Evolutionary conservation across 2,797 vertebrate species (phyloP).

Genomic region (Podargus strigoides): DNA sequence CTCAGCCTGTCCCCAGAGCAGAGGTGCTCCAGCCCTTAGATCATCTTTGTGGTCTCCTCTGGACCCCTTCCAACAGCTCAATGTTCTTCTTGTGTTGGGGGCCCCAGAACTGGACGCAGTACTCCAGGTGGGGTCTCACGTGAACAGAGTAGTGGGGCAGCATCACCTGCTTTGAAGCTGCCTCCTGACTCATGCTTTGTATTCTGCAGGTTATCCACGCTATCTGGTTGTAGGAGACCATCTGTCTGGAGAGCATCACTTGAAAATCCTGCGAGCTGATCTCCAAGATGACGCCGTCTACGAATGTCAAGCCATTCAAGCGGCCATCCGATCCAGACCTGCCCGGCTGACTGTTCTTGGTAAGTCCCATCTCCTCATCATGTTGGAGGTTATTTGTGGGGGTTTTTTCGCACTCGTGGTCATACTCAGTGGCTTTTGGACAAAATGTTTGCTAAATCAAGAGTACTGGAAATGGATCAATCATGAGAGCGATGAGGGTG

Average conservation of each 20-base stretch:
- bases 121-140: too few species aligned
- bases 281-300: constrained; percentile 94
- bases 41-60: too few species aligned
- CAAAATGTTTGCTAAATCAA: neutral
- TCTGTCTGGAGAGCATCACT: constrained; percentile 89
- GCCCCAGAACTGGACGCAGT: too few species aligned
- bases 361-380: constrained; percentile 61
- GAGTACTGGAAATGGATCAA: neutral
- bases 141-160: too few species aligned
- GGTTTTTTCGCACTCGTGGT: fast-evolving
- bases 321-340: constrained; percentile 91
- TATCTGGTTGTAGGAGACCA: constrained; percentile 96
- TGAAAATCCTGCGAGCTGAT: constrained; percentile 91
- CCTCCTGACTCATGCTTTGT: neutral
- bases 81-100: too few species aligned
- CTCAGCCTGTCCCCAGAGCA: too few species aligned
- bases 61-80: too few species aligned
- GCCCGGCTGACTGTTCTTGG: constrained; percentile 94
- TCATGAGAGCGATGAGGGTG: fast-evolving
- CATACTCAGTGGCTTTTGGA: neutral
- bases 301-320: constrained; percentile 97
- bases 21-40: too few species aligned
- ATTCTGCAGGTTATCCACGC: constrained; percentile 88
- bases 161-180: too few species aligned
- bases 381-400: fast-evolving